A percentile compares a stretch with the other conserved stretches of the same genome.
These are phyloP conservation scores for Lottia scabra DNA, from an alignment of 2,888 invertebrate genomes.

Conservation along the genomic window DNA sequence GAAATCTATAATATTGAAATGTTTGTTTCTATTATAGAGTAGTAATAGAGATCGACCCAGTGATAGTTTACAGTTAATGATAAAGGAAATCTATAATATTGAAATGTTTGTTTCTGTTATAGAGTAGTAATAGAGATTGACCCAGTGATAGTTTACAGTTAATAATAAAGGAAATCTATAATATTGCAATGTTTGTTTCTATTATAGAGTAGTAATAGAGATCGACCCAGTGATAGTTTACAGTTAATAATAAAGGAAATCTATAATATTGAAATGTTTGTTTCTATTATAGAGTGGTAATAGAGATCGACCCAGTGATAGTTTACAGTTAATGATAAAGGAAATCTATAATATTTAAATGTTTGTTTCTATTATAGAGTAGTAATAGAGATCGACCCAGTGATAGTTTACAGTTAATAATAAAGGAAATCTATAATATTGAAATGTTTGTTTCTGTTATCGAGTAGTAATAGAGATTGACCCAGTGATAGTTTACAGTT, in stretches of 20 bases:
- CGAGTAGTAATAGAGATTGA: conserved; percentile 69
- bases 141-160: conserved; percentile 70
- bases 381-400: conserved; percentile 68
- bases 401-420: conserved; percentile 70
- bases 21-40: conserved; percentile 55
- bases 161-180: conserved; percentile 45
- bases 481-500: conserved; percentile 70
- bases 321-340: conserved; percentile 70
- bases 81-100: no score
- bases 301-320: conserved; percentile 68
- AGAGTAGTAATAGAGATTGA: conserved; percentile 69
- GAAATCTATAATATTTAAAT: no score
- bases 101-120: conserved; percentile 24
- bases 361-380: conserved; percentile 55
- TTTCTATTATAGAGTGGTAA: conserved; percentile 64
- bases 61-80: conserved; percentile 70
- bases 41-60: conserved; percentile 68
- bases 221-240: conserved; percentile 69
- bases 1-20: no score
- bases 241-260: conserved; percentile 67
- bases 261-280: no score
- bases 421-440: no score
- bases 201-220: conserved; percentile 67
- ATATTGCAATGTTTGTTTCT: background rate
- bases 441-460: conserved; percentile 24